Conservation (phyloP, 2,797 vertebrate genomes). For the Lateolabrax maculatus region DNA sequence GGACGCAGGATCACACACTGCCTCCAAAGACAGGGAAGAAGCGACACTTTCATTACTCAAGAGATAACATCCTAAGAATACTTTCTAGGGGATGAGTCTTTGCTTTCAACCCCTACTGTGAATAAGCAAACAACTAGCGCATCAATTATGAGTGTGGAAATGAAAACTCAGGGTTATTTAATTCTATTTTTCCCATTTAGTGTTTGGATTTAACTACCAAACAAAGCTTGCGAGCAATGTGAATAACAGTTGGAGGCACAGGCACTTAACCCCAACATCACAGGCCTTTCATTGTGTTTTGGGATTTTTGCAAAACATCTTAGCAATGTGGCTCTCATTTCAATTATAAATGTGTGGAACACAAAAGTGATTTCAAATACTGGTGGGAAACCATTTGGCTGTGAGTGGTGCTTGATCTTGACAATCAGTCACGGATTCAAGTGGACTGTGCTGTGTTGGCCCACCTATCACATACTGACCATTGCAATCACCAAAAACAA, state of each 20-base stretch:
- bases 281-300: constrained; percentile 34
- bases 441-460: constrained; percentile 37
- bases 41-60: constrained; percentile 65
- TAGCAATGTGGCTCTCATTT: constrained; percentile 44
- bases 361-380: constrained; percentile 60
- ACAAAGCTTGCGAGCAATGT: constrained; percentile 38
- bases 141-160: constrained; percentile 59
- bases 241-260: constrained; percentile 45
- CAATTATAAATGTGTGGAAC: constrained; percentile 52
- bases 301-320: constrained; percentile 18
- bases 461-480: constrained; percentile 62
- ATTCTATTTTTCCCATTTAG: constrained; percentile 52
- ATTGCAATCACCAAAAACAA: constrained; percentile 71
- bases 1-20: constrained; percentile 49
- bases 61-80: constrained; percentile 62
- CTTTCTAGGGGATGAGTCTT: constrained; percentile 43
- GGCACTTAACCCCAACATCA: constrained; percentile 48
- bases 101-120: constrained; percentile 40
- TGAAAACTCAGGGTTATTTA: constrained; percentile 56
- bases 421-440: constrained; percentile 61
- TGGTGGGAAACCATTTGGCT: constrained; percentile 55
- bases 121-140: constrained; percentile 53
- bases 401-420: constrained; percentile 57
- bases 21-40: constrained; percentile 45
- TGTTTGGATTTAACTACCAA: constrained; percentile 42